Conservation (phyloP, 2,113 vertebrate genomes). For the Danio rerio region GRCz12tu NC_133190.1:1716501-1717000, state of each 20-base stretch:
- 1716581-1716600: too few species aligned
- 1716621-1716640: too few species aligned
- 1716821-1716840: not conserved
- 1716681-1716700: too few species aligned
- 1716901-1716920: not conserved
- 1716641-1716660: too few species aligned
- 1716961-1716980: not conserved
- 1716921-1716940: not conserved
- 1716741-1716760: not conserved
- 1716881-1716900: not conserved
- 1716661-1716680: too few species aligned
- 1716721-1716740: too few species aligned
- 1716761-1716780: not conserved
- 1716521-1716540: too few species aligned
- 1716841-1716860: not conserved
- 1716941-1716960: not conserved
- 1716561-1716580: too few species aligned
- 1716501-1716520: too few species aligned
- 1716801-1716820: not conserved
- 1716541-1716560: too few species aligned
- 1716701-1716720: too few species aligned
- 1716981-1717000: constrained; percentile 14
- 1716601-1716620: too few species aligned
- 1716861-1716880: not conserved
- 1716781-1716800: not conserved